These are phyloP conservation scores for Meriones unguiculatus DNA, from an alignment of 2,113 vertebrate species.

Conservation along the genomic window DNA sequence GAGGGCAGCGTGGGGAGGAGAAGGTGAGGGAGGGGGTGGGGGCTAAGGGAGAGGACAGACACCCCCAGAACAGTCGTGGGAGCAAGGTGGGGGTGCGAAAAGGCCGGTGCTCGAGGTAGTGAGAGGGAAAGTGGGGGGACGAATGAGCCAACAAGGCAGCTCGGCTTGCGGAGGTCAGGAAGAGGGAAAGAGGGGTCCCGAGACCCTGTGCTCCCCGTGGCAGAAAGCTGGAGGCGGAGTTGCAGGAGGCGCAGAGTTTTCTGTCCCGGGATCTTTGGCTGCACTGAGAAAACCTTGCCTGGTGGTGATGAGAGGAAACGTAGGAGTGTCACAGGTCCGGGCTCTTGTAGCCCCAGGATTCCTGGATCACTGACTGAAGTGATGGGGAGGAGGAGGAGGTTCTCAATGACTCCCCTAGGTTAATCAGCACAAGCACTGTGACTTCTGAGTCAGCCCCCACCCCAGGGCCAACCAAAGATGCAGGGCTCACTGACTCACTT, in stretches of 20 bases:
- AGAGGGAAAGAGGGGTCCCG: neutral
- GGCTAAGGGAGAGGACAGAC: neutral
- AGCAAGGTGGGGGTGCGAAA: neutral
- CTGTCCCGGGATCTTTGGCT: neutral
- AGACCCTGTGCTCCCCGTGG: neutral
- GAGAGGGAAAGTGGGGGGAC: neutral
- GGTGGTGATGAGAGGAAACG: neutral
- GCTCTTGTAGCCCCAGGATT: neutral
- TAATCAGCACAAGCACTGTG: neutral
- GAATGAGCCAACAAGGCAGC: neutral
- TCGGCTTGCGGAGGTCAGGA: neutral
- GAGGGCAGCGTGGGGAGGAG: neutral
- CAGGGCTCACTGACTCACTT: conserved; percentile 68
- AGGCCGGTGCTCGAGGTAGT: neutral
- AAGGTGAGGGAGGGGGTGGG: conserved; percentile 22
- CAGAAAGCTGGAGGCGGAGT: neutral
- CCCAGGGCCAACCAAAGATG: neutral
- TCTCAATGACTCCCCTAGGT: neutral
- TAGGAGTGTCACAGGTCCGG: neutral
- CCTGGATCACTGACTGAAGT: neutral
- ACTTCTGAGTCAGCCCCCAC: conserved; percentile 65
- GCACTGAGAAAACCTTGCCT: neutral
- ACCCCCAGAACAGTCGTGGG: neutral
- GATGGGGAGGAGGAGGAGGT: conserved; percentile 1
- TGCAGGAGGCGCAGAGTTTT: neutral